These are phyloP conservation scores for Perdita meconis DNA, from an alignment of 2,888 invertebrate genomes.

Conservation along the genomic window DNA sequence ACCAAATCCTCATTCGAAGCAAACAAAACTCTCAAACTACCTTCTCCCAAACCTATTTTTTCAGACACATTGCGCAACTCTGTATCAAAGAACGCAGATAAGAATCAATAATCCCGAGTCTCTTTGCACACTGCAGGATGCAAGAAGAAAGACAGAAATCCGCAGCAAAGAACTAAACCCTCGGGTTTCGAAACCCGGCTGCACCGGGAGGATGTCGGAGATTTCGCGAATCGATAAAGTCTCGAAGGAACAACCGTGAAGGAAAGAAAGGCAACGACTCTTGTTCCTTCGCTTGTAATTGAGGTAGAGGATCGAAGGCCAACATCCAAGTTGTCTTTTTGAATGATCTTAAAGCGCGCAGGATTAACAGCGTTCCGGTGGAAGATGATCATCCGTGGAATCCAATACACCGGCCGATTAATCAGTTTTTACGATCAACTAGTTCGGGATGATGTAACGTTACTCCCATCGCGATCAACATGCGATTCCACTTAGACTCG, in stretches of 20 bases:
- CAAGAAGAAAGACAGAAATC: conserved; percentile 28
- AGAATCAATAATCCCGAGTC: neutral
- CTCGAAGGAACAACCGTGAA: conserved; percentile 32
- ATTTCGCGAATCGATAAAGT: conserved; percentile 40
- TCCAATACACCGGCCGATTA: neutral
- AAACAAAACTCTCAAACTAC: no score
- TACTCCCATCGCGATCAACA: neutral
- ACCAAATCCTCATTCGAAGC: no score
- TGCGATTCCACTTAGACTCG: neutral
- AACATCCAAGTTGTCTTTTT: neutral
- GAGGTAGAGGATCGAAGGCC: neutral
- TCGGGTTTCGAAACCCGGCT: conserved; percentile 42
- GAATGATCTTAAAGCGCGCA: neutral
- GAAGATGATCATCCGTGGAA: neutral
- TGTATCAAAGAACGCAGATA: no score
- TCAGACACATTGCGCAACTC: no score
- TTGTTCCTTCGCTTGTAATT: conserved; percentile 5
- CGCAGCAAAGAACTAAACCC: conserved; percentile 43
- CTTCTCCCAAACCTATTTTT: no score
- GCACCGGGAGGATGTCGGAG: conserved; percentile 46
- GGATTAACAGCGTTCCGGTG: neutral
- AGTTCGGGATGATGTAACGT: neutral
- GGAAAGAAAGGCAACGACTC: conserved; percentile 20
- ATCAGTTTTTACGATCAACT: neutral
- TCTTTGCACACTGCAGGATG: no score